phyloP scores from a whole-genome alignment of 2,888 invertebrate genomes.

The Lamellibrachia columna region DNA sequence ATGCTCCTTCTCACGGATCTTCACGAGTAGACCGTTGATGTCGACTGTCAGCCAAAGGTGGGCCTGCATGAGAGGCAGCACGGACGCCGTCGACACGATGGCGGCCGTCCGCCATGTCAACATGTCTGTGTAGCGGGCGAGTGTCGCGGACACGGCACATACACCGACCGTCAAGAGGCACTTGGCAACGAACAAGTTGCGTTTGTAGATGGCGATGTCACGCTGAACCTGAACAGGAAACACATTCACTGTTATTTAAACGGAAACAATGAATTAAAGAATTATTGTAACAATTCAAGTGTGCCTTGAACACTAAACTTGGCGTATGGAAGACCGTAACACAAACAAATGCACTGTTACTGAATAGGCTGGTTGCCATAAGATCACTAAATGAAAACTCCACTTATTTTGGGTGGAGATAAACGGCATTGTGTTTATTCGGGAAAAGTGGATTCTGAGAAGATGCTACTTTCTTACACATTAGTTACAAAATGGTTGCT shows the following conservation, averaged over 20 bases:
- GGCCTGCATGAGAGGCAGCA: background rate
- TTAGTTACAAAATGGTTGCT: background rate
- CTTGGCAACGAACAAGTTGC: background rate
- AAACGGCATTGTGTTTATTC: too few species aligned
- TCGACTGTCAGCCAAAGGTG: background rate
- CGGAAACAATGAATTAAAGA: background rate
- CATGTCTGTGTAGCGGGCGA: background rate
- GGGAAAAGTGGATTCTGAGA: background rate
- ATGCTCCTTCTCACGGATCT: background rate
- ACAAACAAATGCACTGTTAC: too few species aligned
- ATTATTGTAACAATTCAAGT: too few species aligned
- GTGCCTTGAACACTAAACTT: too few species aligned
- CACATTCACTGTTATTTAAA: background rate
- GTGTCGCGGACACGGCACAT: background rate
- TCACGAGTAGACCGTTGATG: conserved; percentile 2
- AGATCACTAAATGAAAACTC: too few species aligned
- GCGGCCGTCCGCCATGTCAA: background rate
- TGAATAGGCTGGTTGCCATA: too few species aligned
- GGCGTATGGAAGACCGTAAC: too few species aligned
- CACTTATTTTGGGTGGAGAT: too few species aligned
- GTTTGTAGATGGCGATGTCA: conserved; percentile 9
- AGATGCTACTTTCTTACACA: too few species aligned
- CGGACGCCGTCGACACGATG: background rate
- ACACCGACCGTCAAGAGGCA: background rate
- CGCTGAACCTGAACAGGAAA: background rate